Base-by-base conservation (phyloP, 2,888 invertebrate genomes). In the Mythimna ferrago region DNA sequence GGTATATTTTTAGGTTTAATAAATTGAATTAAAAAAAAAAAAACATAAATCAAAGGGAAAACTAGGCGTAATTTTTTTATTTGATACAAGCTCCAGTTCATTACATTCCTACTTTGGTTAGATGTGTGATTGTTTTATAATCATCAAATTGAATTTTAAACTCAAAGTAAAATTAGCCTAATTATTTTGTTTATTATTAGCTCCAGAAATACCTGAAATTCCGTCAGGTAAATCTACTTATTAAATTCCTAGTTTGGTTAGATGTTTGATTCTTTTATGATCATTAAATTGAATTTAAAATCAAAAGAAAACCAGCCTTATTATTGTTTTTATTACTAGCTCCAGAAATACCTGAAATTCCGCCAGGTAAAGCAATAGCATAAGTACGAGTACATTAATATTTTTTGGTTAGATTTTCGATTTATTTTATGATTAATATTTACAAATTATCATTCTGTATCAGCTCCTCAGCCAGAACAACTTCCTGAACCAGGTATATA, bases 401-500 rank as follows among this genome's bases (percentile, higher is more conserved):
- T 10, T 69, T 10, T 69, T 32, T 35, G 32, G 32, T 32, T 4
- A 32, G 1, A 5, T 32, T 32, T 32, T 32, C 32, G 26, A 26
- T 26, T 26, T 26, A 26, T 26, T 26, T 26, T 32, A 32, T 19
- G 5, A 58, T 19, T 19, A 58, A 58, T 58, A 65, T 48, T 67
- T 21, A 65, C 9, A 35, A 51, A 32, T 48, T 38, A n/a, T 26
- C 41, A 10, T 41, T 51, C 54, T 16, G 14, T 14, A 53, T 58
- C 53, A 72, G 73, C 21, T 48, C 21, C 19, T 57, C 68, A 48
- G 6, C 56, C 38, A 69, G 44, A 48, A 48, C 21, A 21, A 19
- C 14, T 19, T 19, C 56, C 10, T n/a, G 21, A 56, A 69, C 56
- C 56, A 70, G 16, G 68, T 56, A 35, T 11, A 32, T n/a, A 32